Evolutionary conservation across 1,140 invertebrate species (phyloP).

Genomic region (Drosophila rhopaloa): DNA sequence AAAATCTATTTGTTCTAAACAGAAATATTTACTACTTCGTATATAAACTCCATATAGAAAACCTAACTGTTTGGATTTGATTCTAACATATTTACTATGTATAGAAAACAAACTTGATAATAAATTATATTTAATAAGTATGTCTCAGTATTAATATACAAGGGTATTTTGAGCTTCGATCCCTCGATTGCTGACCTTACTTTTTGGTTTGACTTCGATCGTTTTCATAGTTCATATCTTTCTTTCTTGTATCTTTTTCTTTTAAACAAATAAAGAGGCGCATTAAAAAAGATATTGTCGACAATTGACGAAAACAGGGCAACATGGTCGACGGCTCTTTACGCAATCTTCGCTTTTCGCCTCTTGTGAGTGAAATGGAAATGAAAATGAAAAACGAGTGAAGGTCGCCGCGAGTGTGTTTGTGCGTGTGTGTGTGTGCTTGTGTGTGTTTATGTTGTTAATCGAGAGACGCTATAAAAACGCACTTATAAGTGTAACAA

Average conservation of each 20-base stretch:
- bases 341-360: conserved; percentile 57
- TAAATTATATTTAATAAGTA: too few species aligned
- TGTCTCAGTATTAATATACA: not conserved
- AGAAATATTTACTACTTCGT: too few species aligned
- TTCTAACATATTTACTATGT: too few species aligned
- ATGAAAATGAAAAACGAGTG: conserved; percentile 58
- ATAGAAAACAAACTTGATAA: too few species aligned
- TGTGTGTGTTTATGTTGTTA: conserved; percentile 28
- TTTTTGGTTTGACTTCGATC: conserved; percentile 7
- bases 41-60: too few species aligned
- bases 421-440: conserved; percentile 1
- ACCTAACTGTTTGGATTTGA: too few species aligned
- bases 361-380: conserved; percentile 37
- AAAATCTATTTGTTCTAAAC: too few species aligned
- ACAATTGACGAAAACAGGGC: conserved; percentile 81
- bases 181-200: conserved; percentile 13
- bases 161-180: conserved; percentile 10
- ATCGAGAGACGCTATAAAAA: conserved; percentile 51
- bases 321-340: conserved; percentile 49
- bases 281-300: conserved; percentile 79
- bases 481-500: conserved; percentile 35
- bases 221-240: conserved; percentile 9
- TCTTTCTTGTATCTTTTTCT: conserved; percentile 39
- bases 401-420: conserved; percentile 51
- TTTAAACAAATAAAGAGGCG: conserved; percentile 68